Evolutionary conservation across 2,797 vertebrate genomes (phyloP), one percentile per base, ranked within the genome.

Genomic region (Pangasius macronema): DNA sequence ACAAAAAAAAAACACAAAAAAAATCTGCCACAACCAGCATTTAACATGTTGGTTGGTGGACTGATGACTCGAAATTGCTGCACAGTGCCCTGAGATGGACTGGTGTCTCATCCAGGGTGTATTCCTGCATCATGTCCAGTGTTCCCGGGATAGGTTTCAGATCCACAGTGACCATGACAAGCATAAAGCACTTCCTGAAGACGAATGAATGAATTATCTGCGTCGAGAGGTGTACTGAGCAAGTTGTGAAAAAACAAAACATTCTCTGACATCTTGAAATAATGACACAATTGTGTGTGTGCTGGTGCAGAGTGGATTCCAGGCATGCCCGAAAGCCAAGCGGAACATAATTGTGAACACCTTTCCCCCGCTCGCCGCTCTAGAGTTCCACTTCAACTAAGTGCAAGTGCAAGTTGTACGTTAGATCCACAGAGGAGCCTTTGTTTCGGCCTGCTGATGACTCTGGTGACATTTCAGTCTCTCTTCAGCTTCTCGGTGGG

Each of bases 391-490:
- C 90, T 90, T 86, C 73, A 86, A 83, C 73, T 18, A 59, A 87
- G 63, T 22, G 30, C 55, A 65, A 77, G 76, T 89, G 93, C 92
- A 87, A 92, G 89, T 91, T 82, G 91, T 90, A 89, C 92, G 92
- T 93, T 91, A 92, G 88, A 87, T 89, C 86, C 88, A 93, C 92
- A 94, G 91, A 89, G 90, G 87, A 72, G 88, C 91, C 92, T 93
- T 91, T 94, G 90, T 93, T 91, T 92, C 92, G 92, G 33, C 1
- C 87, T 93, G 88, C 81, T 82, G 72, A 89, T 89, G 92, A 89
- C 92, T 93, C 89, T 77, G 79, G 84, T 93, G 94, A 95, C 93
- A 95, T 95, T 95, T 94, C 93, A 91, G 86, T 90, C 88, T 93
- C 93, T 93, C 90, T 94, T 79, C 82, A 61, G 46, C 85, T 89